These are phyloP conservation scores for Diaprepes abbreviatus DNA, from an alignment of 2,888 invertebrate genomes.

Conservation along the genomic window DNA sequence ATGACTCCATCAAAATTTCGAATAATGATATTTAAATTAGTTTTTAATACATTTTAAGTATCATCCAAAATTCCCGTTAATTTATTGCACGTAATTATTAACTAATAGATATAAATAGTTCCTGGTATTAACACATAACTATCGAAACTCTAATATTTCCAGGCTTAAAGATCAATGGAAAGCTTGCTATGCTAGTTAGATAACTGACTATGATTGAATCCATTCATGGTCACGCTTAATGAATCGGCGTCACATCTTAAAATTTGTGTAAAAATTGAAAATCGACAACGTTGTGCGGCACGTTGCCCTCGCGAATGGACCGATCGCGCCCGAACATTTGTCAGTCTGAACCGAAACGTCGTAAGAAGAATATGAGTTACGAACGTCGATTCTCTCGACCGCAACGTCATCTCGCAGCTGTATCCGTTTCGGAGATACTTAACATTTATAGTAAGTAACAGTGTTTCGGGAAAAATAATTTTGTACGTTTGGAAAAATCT, in stretches of 20 bases:
- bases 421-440: constrained; percentile 13
- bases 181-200: background rate
- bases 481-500: constrained; percentile 4
- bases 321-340: constrained; percentile 45
- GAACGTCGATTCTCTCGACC: constrained; percentile 24
- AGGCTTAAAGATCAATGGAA: background rate
- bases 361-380: constrained; percentile 18
- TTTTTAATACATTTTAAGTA: too few species aligned
- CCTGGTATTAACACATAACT: too few species aligned
- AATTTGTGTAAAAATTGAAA: background rate
- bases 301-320: constrained; percentile 48
- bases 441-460: constrained; percentile 2
- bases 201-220: background rate
- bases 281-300: constrained; percentile 39
- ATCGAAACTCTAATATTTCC: too few species aligned
- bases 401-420: constrained; percentile 32
- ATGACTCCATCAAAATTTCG: too few species aligned
- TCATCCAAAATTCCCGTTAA: too few species aligned
- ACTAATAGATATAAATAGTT: too few species aligned
- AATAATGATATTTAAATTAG: too few species aligned
- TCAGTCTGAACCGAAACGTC: constrained; percentile 42
- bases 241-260: background rate
- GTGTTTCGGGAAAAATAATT: constrained; percentile 7
- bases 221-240: background rate
- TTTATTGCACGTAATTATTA: too few species aligned